Evolutionary conservation across 2,888 invertebrate genomes (phyloP).

Genomic region (Crossocerus cetratus): DNA sequence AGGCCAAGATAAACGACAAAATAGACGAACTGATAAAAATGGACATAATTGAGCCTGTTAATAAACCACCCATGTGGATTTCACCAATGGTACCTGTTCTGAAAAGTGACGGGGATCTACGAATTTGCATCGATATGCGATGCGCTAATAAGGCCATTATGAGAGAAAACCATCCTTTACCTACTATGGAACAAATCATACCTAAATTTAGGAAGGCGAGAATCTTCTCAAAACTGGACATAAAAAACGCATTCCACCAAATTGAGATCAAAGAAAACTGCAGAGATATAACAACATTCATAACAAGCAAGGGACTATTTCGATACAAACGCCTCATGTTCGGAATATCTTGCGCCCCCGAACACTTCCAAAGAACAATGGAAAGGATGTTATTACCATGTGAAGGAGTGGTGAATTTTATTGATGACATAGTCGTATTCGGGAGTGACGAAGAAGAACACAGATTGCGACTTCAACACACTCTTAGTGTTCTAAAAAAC

Average conservation of each 20-base stretch:
- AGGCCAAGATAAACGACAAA: slow-evolving; percentile 54
- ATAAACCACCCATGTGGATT: slow-evolving; percentile 44
- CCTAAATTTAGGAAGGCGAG: slow-evolving; percentile 37
- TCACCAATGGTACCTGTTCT: slow-evolving; percentile 59
- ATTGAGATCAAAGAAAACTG: slow-evolving; percentile 65
- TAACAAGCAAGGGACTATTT: slow-evolving; percentile 67
- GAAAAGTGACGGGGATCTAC: slow-evolving; percentile 53
- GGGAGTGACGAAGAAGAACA: slow-evolving; percentile 62
- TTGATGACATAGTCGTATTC: slow-evolving; percentile 68
- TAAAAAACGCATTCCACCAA: slow-evolving; percentile 71
- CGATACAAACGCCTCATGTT: slow-evolving; percentile 74
- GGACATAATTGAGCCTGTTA: slow-evolving; percentile 58
- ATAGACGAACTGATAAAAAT: slow-evolving; percentile 48
- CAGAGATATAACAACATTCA: slow-evolving; percentile 69
- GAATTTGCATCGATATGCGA: slow-evolving; percentile 59
- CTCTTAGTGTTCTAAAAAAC: slow-evolving; percentile 16
- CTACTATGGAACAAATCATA: slow-evolving; percentile 31
- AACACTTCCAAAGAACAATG: slow-evolving; percentile 72
- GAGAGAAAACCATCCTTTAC: slow-evolving; percentile 42
- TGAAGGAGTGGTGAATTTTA: slow-evolving; percentile 64
- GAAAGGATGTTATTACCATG: slow-evolving; percentile 63
- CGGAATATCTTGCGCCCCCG: slow-evolving; percentile 74
- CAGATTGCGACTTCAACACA: slow-evolving; percentile 55
- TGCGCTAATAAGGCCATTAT: slow-evolving; percentile 56
- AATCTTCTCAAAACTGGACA: slow-evolving; percentile 57